A percentile compares a stretch with the other conserved stretches of the same genome.
These are phyloP conservation scores for Tetramorium simillimum DNA, from an alignment of 1,140 invertebrate species.

Conservation along the genomic window DNA sequence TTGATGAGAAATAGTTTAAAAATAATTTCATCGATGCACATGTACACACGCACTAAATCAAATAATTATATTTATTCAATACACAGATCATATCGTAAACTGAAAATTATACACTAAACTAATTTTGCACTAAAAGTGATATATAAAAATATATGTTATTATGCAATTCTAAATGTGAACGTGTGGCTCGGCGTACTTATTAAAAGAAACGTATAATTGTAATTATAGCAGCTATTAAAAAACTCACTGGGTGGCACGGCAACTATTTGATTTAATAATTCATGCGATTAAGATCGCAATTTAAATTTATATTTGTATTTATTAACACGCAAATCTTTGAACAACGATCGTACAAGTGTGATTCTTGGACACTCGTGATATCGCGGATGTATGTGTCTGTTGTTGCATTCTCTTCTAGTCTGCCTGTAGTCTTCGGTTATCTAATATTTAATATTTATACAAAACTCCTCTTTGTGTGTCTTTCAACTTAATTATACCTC, in stretches of 20 bases:
- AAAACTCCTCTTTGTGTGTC: slow-evolving; percentile 14
- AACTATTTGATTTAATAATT: not conserved
- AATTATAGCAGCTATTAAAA: not conserved
- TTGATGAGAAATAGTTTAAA: not conserved
- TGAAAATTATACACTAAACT: slow-evolving; percentile 8
- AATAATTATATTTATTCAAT: not conserved
- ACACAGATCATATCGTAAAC: not conserved
- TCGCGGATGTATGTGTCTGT: not conserved
- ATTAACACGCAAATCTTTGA: not conserved
- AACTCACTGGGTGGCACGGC: not conserved
- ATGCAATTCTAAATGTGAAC: not conserved
- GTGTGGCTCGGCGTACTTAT: not conserved
- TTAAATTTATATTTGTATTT: not conserved
- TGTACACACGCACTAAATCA: not conserved
- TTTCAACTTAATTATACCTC: slow-evolving; percentile 37
- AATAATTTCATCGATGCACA: not conserved
- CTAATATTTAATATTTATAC: not conserved
- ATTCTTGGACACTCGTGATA: not conserved
- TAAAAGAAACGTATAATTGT: not conserved
- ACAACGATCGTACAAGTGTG: not conserved
- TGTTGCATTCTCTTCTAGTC: not conserved
- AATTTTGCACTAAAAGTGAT: not conserved
- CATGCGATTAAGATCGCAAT: not conserved
- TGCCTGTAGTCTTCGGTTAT: slow-evolving; percentile 5
- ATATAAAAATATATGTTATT: not conserved